phyloP scores from a whole-genome alignment of 2,113 vertebrate genomes.

The Xyrauchen texanus region DNA sequence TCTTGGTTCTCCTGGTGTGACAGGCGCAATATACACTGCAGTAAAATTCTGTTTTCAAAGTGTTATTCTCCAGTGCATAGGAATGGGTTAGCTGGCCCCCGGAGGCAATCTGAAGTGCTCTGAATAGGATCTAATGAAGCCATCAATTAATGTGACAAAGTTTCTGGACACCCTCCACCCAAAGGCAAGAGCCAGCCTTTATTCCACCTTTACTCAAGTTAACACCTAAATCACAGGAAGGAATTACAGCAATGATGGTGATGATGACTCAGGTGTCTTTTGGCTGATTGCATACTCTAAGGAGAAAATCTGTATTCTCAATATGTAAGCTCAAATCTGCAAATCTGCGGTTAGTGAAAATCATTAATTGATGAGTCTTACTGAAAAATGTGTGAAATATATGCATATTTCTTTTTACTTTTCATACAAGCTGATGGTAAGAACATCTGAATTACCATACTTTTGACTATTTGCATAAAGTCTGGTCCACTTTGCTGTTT shows the following conservation, averaged over 20 bases:
- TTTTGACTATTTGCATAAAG: too few relatives aligned
- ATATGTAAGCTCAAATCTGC: too few relatives aligned
- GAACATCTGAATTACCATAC: too few relatives aligned
- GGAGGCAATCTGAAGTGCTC: conserved; percentile 41
- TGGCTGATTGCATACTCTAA: not conserved
- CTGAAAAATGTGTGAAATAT: too few relatives aligned
- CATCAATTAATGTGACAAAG: conserved; percentile 60
- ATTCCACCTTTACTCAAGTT: conserved; percentile 40
- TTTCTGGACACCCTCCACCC: conserved; percentile 52
- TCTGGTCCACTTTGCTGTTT: too few relatives aligned
- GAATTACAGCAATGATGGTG: conserved; percentile 32
- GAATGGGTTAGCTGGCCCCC: conserved; percentile 47
- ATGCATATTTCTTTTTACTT: too few relatives aligned
- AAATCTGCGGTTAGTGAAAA: too few relatives aligned
- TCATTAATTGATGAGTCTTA: too few relatives aligned
- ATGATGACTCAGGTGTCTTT: conserved; percentile 8
- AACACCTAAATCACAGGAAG: conserved; percentile 44
- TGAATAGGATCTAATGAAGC: conserved; percentile 55
- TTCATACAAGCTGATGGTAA: too few relatives aligned
- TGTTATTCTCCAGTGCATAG: conserved; percentile 40
- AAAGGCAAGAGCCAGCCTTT: conserved; percentile 48
- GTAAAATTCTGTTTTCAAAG: conserved; percentile 46
- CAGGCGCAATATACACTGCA: conserved; percentile 38
- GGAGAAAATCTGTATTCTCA: conserved; percentile 5
- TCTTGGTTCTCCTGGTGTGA: conserved; percentile 5